Conservation (phyloP, 2,113 vertebrate genomes). For the Xenopus laevis region DNA sequence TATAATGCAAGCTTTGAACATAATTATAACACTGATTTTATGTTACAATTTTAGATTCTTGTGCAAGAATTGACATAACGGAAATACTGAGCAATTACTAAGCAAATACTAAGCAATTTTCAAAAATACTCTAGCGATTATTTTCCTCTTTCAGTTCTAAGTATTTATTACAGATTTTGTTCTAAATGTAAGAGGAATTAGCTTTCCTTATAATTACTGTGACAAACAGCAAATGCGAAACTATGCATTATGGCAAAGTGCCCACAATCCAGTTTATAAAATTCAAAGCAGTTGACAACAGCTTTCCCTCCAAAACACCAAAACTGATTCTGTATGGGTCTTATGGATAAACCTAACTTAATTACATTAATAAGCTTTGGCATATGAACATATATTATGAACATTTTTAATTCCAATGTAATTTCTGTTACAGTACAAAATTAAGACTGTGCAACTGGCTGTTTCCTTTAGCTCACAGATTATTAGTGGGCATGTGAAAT, state of each 20-base stretch:
- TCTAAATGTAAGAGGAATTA: constrained; percentile 28
- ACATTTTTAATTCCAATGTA: too few species aligned
- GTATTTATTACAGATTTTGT: constrained; percentile 37
- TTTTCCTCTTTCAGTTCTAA: constrained; percentile 20
- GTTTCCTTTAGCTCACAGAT: too few species aligned
- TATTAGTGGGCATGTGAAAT: too few species aligned
- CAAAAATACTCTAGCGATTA: constrained; percentile 33
- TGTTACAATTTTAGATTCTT: constrained; percentile 26
- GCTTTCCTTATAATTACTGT: constrained; percentile 33
- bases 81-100: constrained; percentile 26
- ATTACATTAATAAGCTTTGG: too few species aligned
- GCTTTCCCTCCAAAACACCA: not conserved
- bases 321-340: not conserved
- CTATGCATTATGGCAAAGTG: constrained; percentile 24
- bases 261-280: constrained; percentile 20
- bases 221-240: constrained; percentile 31
- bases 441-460: too few species aligned
- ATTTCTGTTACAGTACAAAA: too few species aligned
- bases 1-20: constrained; percentile 5
- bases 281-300: constrained; percentile 2
- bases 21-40: constrained; percentile 29
- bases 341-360: not conserved
- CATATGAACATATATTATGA: too few species aligned
- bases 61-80: constrained; percentile 14
- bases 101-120: constrained; percentile 34